These are phyloP conservation scores for Steinernema khuongi DNA, from an alignment of 1,140 invertebrate species.

Conservation along the genomic window DNA sequence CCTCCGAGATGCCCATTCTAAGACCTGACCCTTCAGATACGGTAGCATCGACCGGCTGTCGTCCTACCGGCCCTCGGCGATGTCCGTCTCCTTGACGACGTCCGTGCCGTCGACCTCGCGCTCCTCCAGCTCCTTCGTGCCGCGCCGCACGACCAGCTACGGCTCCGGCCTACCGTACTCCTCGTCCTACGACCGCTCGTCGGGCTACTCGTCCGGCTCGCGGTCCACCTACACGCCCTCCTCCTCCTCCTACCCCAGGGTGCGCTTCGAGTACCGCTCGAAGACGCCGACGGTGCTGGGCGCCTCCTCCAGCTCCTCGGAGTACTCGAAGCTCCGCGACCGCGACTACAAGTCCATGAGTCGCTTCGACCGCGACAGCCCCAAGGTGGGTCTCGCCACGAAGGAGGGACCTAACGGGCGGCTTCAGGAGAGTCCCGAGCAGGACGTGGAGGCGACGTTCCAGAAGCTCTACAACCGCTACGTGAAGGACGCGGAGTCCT, in stretches of 20 bases:
- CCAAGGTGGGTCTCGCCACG: not conserved
- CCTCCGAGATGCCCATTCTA: no score
- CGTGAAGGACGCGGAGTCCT: slow-evolving; percentile 29
- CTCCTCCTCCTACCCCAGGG: slow-evolving; percentile 16
- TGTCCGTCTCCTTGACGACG: not conserved
- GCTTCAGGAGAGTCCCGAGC: slow-evolving; percentile 11
- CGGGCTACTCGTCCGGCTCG: not conserved
- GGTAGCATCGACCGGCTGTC: slow-evolving; percentile 6
- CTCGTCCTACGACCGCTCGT: slow-evolving; percentile 4
- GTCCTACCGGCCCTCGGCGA: not conserved
- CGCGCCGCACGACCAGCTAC: slow-evolving; percentile 15
- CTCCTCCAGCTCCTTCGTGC: not conserved
- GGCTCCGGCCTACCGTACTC: slow-evolving; percentile 23
- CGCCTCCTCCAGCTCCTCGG: slow-evolving; percentile 11
- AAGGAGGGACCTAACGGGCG: not conserved
- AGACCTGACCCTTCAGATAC: slow-evolving; percentile 6
- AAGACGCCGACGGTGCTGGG: slow-evolving; percentile 22
- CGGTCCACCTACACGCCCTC: slow-evolving; percentile 12
- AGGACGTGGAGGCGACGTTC: slow-evolving; percentile 32
- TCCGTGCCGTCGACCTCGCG: not conserved
- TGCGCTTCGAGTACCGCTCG: slow-evolving; percentile 26
- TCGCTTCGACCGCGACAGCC: slow-evolving; percentile 19
- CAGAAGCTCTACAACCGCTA: slow-evolving; percentile 30
- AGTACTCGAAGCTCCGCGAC: slow-evolving; percentile 10
- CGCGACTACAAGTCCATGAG: slow-evolving; percentile 33